Conservation (phyloP, 2,888 invertebrate species). For the Eupithecia centaureata region DNA sequence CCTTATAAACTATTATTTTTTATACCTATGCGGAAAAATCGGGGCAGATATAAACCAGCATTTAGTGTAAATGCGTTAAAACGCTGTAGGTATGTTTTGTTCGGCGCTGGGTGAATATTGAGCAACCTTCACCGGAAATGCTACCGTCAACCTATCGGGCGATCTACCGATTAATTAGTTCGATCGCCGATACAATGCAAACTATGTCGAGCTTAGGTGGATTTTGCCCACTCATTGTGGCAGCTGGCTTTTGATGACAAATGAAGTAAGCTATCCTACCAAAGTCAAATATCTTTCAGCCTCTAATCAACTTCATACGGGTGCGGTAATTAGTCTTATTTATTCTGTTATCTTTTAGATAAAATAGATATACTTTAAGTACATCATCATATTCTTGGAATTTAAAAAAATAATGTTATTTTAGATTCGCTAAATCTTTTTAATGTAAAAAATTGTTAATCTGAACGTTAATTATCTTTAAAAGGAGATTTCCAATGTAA, state of each 20-base stretch:
- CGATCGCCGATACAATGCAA: conserved; percentile 75
- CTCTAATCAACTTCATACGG: neutral
- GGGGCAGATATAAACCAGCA: conserved; percentile 1
- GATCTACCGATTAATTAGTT: conserved; percentile 82
- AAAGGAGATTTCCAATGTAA: too few species aligned
- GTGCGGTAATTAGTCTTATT: too few species aligned
- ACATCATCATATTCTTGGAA: too few species aligned
- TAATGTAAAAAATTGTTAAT: too few species aligned
- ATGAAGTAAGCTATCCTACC: conserved; percentile 47
- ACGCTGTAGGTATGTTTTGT: conserved; percentile 47
- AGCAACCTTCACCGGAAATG: conserved; percentile 81
- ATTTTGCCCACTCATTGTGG: conserved; percentile 79
- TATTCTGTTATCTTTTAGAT: too few species aligned
- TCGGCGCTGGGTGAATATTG: conserved; percentile 72
- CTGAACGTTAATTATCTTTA: too few species aligned
- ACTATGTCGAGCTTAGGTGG: conserved; percentile 70
- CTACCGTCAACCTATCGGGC: conserved; percentile 77
- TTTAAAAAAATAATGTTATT: too few species aligned
- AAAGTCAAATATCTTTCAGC: conserved; percentile 27
- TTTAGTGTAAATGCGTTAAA: conserved; percentile 34
- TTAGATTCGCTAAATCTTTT: too few species aligned
- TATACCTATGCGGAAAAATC: neutral
- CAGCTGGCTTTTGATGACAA: conserved; percentile 69
- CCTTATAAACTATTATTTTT: neutral
- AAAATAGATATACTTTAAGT: too few species aligned